These are phyloP conservation scores for Sorex araneus DNA, from an alignment of 2,113 vertebrate species.

Conservation along the genomic window DNA sequence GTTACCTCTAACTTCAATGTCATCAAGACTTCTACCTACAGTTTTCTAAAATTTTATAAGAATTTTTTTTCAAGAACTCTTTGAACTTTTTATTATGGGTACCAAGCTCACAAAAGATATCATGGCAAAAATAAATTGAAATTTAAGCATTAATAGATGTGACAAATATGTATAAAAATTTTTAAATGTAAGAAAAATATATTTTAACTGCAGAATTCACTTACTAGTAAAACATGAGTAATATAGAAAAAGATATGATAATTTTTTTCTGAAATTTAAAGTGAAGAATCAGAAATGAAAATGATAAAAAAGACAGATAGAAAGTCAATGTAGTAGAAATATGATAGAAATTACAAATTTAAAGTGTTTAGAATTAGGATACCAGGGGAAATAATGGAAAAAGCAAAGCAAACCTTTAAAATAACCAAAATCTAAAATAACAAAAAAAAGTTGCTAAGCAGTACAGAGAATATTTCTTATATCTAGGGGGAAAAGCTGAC, in stretches of 20 bases:
- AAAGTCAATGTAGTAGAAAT: no score
- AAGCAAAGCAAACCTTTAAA: no score
- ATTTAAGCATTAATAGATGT: not conserved
- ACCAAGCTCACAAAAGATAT: not conserved
- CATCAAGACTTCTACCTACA: no score
- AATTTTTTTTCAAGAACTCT: not conserved
- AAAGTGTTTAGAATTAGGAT: not conserved
- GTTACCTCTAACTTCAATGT: no score
- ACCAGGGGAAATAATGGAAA: not conserved
- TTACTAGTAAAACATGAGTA: not conserved
- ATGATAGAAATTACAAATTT: no score
- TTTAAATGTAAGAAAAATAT: not conserved
- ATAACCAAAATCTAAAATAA: no score
- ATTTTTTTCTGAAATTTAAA: conserved; percentile 20
- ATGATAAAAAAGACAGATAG: not conserved
- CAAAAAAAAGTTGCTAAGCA: not conserved
- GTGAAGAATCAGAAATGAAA: not conserved
- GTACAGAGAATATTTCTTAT: not conserved
- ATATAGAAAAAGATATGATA: not conserved
- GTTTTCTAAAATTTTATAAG: not conserved
- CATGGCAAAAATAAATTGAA: not conserved
- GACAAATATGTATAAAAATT: not conserved
- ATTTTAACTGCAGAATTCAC: not conserved
- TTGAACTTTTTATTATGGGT: not conserved
- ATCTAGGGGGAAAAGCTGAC: not conserved